Percentiles rank a stretch among this genome's conserved stretches.
These are phyloP conservation scores for Marmota flaviventris DNA, from an alignment of 2,113 vertebrate species.

Conservation along the genomic window DNA sequence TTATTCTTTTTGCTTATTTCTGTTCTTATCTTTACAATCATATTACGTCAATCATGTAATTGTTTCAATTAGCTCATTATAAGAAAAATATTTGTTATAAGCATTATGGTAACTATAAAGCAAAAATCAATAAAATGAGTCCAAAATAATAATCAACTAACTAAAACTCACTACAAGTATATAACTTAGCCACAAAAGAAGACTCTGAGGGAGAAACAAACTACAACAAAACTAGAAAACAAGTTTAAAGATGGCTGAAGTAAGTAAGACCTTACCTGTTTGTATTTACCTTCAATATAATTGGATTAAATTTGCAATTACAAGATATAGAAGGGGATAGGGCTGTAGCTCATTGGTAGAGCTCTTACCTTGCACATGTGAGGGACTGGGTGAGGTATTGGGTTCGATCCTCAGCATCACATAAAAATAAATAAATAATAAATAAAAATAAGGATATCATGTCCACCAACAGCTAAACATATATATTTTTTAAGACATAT, in stretches of 20 bases:
- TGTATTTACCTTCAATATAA: background rate
- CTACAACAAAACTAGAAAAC: background rate
- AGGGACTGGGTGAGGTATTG: no score
- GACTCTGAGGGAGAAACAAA: background rate
- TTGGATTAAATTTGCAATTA: background rate
- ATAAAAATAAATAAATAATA: no score
- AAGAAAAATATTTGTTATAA: background rate
- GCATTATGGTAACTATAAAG: no score
- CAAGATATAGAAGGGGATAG: background rate
- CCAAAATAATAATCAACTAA: no score
- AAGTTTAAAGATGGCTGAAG: background rate
- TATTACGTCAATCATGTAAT: background rate
- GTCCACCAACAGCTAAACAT: no score
- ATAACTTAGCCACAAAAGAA: background rate
- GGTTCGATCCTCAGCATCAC: no score
- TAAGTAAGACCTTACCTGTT: background rate
- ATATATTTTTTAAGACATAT: no score
- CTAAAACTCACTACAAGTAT: background rate
- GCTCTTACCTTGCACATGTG: no score
- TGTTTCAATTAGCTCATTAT: background rate
- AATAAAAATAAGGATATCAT: no score
- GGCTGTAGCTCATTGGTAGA: no score
- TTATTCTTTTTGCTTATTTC: background rate
- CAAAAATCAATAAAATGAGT: no score
- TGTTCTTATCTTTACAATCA: background rate